Percentiles rank a stretch among this genome's conserved stretches.
phyloP scores from a whole-genome alignment of 2,888 invertebrate species.

The Platycnemis pennipes region DNA sequence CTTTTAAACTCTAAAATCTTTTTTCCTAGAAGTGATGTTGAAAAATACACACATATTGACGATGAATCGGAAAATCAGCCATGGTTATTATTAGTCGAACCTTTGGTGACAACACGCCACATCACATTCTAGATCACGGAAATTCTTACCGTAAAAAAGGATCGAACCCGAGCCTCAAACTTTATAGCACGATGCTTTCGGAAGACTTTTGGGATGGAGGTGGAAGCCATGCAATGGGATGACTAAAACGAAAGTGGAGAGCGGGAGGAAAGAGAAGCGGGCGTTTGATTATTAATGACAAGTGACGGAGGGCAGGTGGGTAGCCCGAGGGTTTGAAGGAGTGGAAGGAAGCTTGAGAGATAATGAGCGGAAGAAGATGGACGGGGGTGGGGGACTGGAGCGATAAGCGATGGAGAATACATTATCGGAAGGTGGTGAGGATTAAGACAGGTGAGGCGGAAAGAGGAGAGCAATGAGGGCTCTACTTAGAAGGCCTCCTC shows the following conservation, averaged over 20 bases:
- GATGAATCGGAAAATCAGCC: too few species aligned
- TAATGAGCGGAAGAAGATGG: background rate
- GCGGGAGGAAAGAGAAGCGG: slow-evolving; percentile 12
- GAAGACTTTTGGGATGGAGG: background rate
- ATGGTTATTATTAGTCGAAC: too few species aligned
- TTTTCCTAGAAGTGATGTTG: too few species aligned
- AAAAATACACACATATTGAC: too few species aligned
- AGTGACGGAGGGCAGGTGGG: slow-evolving; percentile 57
- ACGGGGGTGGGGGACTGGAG: background rate
- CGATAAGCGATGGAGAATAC: background rate
- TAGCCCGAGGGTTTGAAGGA: background rate
- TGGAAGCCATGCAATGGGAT: background rate
- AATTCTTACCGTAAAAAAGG: too few species aligned
- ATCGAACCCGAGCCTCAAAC: background rate
- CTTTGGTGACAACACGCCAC: too few species aligned
- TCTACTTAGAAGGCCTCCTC: background rate
- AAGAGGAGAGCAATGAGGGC: background rate
- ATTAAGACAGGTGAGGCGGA: background rate
- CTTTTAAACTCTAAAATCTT: too few species aligned
- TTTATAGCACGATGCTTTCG: background rate
- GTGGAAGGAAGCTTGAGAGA: background rate
- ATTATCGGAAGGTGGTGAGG: background rate
- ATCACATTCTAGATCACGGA: too few species aligned
- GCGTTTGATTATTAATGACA: slow-evolving; percentile 63
- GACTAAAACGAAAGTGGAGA: background rate